Evolutionary conservation across 2,797 vertebrate genomes (phyloP), one percentile per base, ranked within the genome.

Genomic region (Momotus momota): DNA sequence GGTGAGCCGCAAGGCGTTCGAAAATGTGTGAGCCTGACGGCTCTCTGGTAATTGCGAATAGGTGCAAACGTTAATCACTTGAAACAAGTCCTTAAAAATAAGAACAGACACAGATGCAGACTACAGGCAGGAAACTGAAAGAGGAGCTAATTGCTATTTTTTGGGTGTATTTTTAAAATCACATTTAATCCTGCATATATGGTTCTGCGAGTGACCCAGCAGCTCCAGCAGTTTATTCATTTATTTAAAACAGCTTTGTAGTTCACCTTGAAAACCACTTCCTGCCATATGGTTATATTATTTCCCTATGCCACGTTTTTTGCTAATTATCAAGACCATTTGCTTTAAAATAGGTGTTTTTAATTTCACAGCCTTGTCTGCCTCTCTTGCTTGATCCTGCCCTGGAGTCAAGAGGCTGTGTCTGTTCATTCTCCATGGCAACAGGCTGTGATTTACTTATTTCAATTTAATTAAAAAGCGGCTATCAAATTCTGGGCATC

Each of bases 371-470:
- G 91, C 94, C 93, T 93, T 95, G 78, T 96, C 94, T 96, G 89
- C 87, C 90, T 94, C 85, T 96, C 90, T 82, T 94, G 66, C 91
- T 86, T 86, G 85, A 97, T 97, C 92, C 92, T 96, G 89, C 82
- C 58, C 83, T 90, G 86, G 92, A 97, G 95, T 94, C 89, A 51
- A 81, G 93, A 96, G 95, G 84, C 93, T 94, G 77, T 85, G 80
- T 92, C 94, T 96, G 83, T 96, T 96, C 90, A n/a, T 97, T 98
- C 97, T 95, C 97, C 95, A 96, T 97, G 96, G 96, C 97, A 98
- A 97, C 97, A 96, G 97, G 83, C 93, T 74, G 61, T 97, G 97
- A 97, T 97, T 97, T 96, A 97, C 93, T 96, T 97, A 96, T 91
- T 97, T 97, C 92, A 94, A 82, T 97, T 97, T 97, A 97, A 97